These are phyloP conservation scores for Oreohelix idahoensis DNA, from an alignment of 1,140 invertebrate species.

Conservation along the genomic window DNA sequence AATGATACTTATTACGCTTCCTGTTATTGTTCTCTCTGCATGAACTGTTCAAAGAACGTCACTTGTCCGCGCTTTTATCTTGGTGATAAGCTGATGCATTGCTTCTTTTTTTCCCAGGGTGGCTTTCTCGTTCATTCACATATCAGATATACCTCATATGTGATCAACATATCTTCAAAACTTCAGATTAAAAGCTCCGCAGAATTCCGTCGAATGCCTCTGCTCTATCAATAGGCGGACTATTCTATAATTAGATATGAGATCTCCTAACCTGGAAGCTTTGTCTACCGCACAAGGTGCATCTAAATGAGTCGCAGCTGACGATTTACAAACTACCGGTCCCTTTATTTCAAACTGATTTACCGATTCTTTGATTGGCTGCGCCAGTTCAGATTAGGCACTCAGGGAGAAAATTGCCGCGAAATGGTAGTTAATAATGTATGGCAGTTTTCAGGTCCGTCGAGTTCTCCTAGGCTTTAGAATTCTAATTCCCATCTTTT, in stretches of 20 bases:
- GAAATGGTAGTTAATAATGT: slow-evolving; percentile 50
- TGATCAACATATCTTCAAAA: too few relatives aligned
- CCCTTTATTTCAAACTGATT: background rate
- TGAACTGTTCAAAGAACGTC: too few relatives aligned
- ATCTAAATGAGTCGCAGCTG: background rate
- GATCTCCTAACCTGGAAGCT: background rate
- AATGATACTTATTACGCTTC: too few relatives aligned
- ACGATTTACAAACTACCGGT: background rate
- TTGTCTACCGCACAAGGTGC: background rate
- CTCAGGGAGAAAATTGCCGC: slow-evolving; percentile 42
- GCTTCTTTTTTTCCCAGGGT: too few relatives aligned
- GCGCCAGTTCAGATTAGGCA: slow-evolving; percentile 23
- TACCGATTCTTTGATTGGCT: slow-evolving; percentile 42
- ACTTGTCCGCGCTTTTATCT: too few relatives aligned
- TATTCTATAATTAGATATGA: background rate
- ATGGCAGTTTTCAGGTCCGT: slow-evolving; percentile 29
- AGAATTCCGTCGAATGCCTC: too few relatives aligned
- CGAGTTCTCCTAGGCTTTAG: slow-evolving; percentile 23
- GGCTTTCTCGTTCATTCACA: too few relatives aligned
- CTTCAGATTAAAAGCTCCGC: too few relatives aligned
- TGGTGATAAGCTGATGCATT: too few relatives aligned
- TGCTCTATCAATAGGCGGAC: too few relatives aligned
- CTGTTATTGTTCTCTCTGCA: too few relatives aligned
- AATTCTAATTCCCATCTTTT: background rate
- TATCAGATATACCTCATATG: too few relatives aligned